phyloP scores from a whole-genome alignment of 2,113 vertebrate species.

The Aptenodytes patagonicus region DNA sequence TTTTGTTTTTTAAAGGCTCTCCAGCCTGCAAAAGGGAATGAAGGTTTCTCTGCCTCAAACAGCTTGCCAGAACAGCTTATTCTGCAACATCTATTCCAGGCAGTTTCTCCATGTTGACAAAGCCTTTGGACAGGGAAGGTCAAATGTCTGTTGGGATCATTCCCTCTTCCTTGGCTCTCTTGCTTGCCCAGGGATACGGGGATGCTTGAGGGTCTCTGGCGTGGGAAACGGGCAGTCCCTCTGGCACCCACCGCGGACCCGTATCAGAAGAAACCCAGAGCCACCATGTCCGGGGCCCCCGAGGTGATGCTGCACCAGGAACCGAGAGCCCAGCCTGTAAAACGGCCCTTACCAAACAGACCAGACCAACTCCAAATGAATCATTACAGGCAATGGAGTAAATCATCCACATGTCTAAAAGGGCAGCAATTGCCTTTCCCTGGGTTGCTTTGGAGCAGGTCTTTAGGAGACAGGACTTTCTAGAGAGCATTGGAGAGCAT shows the following conservation, averaged over 20 bases:
- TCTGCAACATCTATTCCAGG: background rate
- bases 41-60: background rate
- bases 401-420: background rate
- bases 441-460: background rate
- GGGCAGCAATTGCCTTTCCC: background rate
- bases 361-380: background rate
- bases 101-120: background rate
- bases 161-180: background rate
- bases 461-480: background rate
- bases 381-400: background rate
- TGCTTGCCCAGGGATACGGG: background rate
- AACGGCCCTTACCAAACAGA: background rate
- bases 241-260: fast-evolving
- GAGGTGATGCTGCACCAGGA: background rate
- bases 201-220: background rate
- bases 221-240: fast-evolving
- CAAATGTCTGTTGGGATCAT: background rate
- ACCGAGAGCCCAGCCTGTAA: background rate
- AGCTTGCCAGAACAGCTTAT: background rate
- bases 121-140: background rate
- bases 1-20: background rate
- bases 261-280: fast-evolving
- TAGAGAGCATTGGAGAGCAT: fast-evolving
- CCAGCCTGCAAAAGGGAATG: background rate
- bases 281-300: fast-evolving